Base-by-base conservation (phyloP, 2,888 invertebrate species). In the Galeopsomyia nigrocyanea region DNA sequence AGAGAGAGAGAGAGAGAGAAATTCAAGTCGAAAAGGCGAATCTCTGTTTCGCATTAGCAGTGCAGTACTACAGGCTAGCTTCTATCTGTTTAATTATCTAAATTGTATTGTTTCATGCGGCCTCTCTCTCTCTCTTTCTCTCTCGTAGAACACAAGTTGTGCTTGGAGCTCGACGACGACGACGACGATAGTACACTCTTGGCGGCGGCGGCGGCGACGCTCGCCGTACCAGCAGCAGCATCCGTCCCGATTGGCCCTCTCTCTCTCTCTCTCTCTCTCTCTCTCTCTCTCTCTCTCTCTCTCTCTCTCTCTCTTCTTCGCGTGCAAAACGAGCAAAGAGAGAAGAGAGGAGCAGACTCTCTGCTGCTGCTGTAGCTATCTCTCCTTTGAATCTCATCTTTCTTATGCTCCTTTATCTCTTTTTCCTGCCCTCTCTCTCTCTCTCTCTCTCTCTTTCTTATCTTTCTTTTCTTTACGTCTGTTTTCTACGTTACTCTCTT, bases 21-120 rank as follows among this genome's bases (percentile, higher is more conserved):
- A 31, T 21, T 16, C 26, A 14, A 53, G 47, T 62, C 49, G 46
- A 57, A 66, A 60, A 61, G 61, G 61, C 47, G 67, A 56, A 70
- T 72, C 60, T 70, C 60, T 77, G 75, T 78, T 79, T 80, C 77
- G 78, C 79, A 81, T 81, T 78, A 76, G 75, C 71, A 46, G 46
- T 46, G 46, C 46, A 63, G 53, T 26, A 31, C 14, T 77, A 17
- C 57, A 60, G 68, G 78, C 77, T 77, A 78, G 76, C 77, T 66
- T 14, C n/a, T 81, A 82, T 81, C 82, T 80, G 79, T 81, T 81
- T 80, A 81, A 81, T 82, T 81, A 81, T 81, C 81, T 82, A 82
- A 81, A 81, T 80, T 80, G 81, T 80, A 81, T 80, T 79, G 78
- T 76, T 78, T 77, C 77, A 71, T 77, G 77, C 49, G 63, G 50